Percentiles rank a stretch among this genome's conserved stretches.
phyloP scores from a whole-genome alignment of 1,140 invertebrate genomes.

The Ptiloglossa arizonensis region DNA sequence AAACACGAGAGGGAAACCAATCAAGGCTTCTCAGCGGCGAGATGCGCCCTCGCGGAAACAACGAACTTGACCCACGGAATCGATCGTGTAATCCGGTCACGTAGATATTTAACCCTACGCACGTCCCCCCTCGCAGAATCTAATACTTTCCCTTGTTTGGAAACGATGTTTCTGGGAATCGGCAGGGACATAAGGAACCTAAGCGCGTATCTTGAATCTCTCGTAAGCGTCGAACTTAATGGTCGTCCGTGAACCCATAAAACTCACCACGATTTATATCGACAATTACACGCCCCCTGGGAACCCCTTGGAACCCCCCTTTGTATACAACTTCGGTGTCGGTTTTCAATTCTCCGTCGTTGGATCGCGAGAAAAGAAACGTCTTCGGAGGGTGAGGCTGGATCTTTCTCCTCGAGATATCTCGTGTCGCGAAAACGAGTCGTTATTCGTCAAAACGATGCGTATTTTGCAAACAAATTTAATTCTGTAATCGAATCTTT shows the following conservation, averaged over 20 bases:
- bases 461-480: too few relatives aligned
- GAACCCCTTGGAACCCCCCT: background rate
- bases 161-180: conserved; percentile 59
- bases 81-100: conserved; percentile 60
- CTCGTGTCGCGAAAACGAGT: too few relatives aligned
- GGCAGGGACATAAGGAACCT: background rate
- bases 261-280: conserved; percentile 24
- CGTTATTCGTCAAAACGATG: too few relatives aligned
- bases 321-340: background rate
- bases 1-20: conserved; percentile 50
- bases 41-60: conserved; percentile 41
- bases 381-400: too few relatives aligned
- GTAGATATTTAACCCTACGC: conserved; percentile 62
- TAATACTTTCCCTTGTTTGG: conserved; percentile 68
- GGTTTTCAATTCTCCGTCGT: background rate
- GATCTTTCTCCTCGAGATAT: too few relatives aligned
- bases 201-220: conserved; percentile 22
- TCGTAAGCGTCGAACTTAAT: background rate
- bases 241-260: conserved; percentile 17
- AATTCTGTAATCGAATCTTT: too few relatives aligned
- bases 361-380: conserved; percentile 1
- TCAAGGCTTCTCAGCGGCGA: conserved; percentile 27
- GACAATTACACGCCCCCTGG: conserved; percentile 2
- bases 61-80: conserved; percentile 57
- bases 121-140: conserved; percentile 50